These are phyloP conservation scores for Setophaga kirtlandii DNA, from an alignment of 2,113 vertebrate genomes.

Conservation along the genomic window DNA sequence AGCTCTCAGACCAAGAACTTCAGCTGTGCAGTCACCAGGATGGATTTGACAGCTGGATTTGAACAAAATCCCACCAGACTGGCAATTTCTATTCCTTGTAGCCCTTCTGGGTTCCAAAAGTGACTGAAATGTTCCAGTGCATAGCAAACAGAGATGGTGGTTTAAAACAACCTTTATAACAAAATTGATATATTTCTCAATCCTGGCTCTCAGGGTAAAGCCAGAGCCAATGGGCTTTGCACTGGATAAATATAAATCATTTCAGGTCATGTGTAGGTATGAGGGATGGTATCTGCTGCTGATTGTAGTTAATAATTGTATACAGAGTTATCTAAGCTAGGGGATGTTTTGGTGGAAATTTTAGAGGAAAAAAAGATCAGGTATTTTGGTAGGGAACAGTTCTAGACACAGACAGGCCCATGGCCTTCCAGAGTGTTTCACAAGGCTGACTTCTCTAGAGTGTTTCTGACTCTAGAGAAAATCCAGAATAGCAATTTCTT, in stretches of 20 bases:
- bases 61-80: not conserved
- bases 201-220: not conserved
- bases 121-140: not conserved
- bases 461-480: not conserved
- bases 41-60: not conserved
- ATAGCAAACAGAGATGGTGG: not conserved
- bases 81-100: not conserved
- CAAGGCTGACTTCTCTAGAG: too few relatives aligned
- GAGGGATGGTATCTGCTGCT: not conserved
- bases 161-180: not conserved
- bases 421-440: not conserved
- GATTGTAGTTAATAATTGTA: not conserved
- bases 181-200: not conserved
- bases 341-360: not conserved
- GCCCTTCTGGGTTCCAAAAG: not conserved
- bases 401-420: not conserved
- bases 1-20: not conserved
- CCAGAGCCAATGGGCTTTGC: not conserved
- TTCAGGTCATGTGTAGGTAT: not conserved
- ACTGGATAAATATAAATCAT: not conserved
- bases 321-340: not conserved
- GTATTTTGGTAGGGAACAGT: not conserved
- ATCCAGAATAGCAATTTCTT: not conserved
- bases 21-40: not conserved
- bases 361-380: not conserved